Conservation (phyloP, 1,140 invertebrate species). For the Eciton burchellii region DNA sequence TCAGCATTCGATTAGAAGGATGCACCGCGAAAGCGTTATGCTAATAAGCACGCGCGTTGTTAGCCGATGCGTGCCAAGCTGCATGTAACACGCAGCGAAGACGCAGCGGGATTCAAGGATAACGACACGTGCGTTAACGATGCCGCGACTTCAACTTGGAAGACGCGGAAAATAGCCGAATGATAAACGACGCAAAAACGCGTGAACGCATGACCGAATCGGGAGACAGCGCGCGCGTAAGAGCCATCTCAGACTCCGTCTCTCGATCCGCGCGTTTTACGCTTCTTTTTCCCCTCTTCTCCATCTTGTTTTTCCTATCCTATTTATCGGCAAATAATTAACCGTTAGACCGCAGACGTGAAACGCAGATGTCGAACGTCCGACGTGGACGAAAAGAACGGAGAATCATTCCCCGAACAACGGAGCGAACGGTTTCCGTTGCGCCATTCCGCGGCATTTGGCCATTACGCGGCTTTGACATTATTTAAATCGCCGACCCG, state of each 20-base stretch:
- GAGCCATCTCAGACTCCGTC: too few species aligned
- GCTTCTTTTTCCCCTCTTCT: too few species aligned
- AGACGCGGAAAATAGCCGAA: conserved; percentile 21
- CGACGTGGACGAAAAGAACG: not conserved
- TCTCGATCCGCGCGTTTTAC: too few species aligned
- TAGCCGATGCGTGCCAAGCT: conserved; percentile 1
- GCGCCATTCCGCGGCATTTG: not conserved
- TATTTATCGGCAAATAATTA: not conserved
- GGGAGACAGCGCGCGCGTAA: too few species aligned
- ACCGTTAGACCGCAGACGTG: not conserved
- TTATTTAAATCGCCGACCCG: conserved; percentile 32
- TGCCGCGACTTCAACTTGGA: not conserved
- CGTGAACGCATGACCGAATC: conserved; percentile 1
- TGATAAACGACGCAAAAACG: conserved; percentile 27
- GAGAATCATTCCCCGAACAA: not conserved
- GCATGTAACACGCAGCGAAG: conserved; percentile 28
- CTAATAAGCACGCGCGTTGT: conserved; percentile 41
- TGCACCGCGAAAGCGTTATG: conserved; percentile 27
- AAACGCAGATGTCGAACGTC: too few species aligned
- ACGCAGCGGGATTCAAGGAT: conserved; percentile 45
- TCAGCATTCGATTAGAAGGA: conserved; percentile 38
- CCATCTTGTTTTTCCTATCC: too few species aligned
- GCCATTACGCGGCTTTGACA: conserved; percentile 35
- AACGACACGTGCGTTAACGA: conserved; percentile 20
- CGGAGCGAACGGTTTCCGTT: not conserved